phyloP scores from a whole-genome alignment of 2,113 vertebrate genomes.

The Lepidiolamprologus cunningtoni region DNA sequence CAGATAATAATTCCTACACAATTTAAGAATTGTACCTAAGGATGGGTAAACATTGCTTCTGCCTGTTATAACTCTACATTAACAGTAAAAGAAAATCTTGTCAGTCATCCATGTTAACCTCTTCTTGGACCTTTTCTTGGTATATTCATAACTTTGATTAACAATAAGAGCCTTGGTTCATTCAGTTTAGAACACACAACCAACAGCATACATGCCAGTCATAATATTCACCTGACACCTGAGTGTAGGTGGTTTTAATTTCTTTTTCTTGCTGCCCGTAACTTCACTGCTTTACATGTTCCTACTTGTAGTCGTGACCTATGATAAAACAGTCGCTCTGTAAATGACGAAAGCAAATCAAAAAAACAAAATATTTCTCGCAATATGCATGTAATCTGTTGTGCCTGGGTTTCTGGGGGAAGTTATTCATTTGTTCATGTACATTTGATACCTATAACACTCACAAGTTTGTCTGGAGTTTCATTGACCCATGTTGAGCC shows the following conservation, averaged over 20 bases:
- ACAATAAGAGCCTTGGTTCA: background rate
- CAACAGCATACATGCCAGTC: background rate
- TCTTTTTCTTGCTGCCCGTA: background rate
- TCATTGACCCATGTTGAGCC: background rate
- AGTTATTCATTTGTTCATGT: background rate
- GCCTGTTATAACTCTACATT: background rate
- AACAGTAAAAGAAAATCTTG: background rate
- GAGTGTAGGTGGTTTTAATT: background rate
- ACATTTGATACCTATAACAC: background rate
- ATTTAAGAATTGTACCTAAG: background rate
- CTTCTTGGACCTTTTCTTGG: background rate
- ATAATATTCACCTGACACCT: background rate
- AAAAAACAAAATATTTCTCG: background rate
- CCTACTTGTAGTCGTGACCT: background rate
- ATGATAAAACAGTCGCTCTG: background rate
- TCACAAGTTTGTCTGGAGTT: background rate
- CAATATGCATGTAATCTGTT: rapidly evolving
- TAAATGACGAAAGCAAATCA: background rate
- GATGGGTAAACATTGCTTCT: background rate
- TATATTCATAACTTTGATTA: background rate
- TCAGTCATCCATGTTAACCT: background rate
- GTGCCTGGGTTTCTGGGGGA: background rate
- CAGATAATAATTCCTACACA: background rate
- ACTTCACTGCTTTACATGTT: background rate
- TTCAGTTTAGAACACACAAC: background rate